Evolutionary conservation across 1,140 invertebrate species (phyloP), one percentile per base, ranked within the genome.

Genomic region (Lordiphosa stackelbergi): DNA sequence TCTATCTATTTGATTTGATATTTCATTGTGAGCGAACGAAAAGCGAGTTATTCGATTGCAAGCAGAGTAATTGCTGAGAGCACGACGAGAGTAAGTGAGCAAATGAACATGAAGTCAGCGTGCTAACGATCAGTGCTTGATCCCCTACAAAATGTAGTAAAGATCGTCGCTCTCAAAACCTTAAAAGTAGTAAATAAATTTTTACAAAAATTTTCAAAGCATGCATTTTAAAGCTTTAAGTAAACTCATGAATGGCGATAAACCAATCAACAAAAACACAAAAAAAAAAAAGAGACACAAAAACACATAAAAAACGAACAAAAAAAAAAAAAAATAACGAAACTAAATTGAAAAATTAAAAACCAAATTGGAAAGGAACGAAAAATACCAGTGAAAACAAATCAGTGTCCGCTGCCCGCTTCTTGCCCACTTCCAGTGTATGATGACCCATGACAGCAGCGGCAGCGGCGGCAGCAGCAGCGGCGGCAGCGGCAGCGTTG

Each of bases 311-410:
- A 31, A 56, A 52, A n/a, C 34, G 22, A 51, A 24, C 22, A 24
- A 3, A 24, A 4, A 24, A 24, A 2, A 24, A 28, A 55, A 53
- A 19, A 55, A 55, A 35, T 42, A 34, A 8, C 51, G 47, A 52
- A 66, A 69, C 46, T 46, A 51, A 45, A 68, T 68, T 55, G 37
- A 53, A 59, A 73, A 66, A 49, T 24, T 24, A 65, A 70, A 66
- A 42, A 58, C 34, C 41, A 53, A 51, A 47, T 49, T 22, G 28
- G 13, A 58, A 61, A 60, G 28, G 51, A 61, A 72, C 62, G 56
- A 53, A 69, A 85, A 86, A 93, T 96, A 96, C 95, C 95, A 95
- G 94, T 93, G 85, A 86, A 73, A 95, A 92, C 91, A 96, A 91
- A 91, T 96, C 95, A 72, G 73, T 94, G 89, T 92, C 88, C 62